Conservation (phyloP, 2,113 vertebrate genomes). For the Gobiocypris rarus region DNA sequence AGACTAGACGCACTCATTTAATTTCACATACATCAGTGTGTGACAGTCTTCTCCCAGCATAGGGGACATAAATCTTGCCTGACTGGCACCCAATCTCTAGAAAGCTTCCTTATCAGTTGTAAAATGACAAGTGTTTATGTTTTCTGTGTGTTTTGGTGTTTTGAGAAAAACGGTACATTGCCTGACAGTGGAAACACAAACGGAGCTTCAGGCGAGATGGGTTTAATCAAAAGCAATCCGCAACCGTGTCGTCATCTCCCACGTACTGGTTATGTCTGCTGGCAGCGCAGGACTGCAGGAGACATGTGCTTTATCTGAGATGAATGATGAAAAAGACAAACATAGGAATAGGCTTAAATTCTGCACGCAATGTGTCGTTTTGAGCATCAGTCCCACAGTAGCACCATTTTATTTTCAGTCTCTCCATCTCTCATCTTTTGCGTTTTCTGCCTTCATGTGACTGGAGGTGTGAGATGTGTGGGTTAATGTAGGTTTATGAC, state of each 20-base stretch:
- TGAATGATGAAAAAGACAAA: constrained; percentile 16
- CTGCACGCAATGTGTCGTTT: not conserved
- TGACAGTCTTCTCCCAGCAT: not conserved
- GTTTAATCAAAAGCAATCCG: constrained; percentile 39
- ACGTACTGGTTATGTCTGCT: constrained; percentile 7
- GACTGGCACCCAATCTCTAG: constrained; percentile 8
- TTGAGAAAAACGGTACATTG: constrained; percentile 20
- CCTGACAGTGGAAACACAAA: constrained; percentile 35
- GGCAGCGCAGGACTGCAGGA: not conserved
- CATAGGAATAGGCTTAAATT: not conserved
- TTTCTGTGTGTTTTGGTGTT: not conserved
- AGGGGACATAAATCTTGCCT: not conserved
- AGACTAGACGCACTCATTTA: constrained; percentile 1
- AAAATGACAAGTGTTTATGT: constrained; percentile 8
- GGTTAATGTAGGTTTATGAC: constrained; percentile 16
- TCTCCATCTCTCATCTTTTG: not conserved
- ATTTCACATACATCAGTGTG: constrained; percentile 18
- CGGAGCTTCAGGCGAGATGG: constrained; percentile 11
- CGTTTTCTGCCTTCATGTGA: not conserved
- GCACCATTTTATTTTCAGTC: not conserved
- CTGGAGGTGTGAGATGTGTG: not conserved
- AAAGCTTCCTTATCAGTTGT: constrained; percentile 17
- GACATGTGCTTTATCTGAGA: constrained; percentile 16
- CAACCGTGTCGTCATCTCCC: not conserved
- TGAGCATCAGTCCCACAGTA: not conserved